Conservation (phyloP, 2,113 vertebrate genomes). For the Mastomys coucha region DNA sequence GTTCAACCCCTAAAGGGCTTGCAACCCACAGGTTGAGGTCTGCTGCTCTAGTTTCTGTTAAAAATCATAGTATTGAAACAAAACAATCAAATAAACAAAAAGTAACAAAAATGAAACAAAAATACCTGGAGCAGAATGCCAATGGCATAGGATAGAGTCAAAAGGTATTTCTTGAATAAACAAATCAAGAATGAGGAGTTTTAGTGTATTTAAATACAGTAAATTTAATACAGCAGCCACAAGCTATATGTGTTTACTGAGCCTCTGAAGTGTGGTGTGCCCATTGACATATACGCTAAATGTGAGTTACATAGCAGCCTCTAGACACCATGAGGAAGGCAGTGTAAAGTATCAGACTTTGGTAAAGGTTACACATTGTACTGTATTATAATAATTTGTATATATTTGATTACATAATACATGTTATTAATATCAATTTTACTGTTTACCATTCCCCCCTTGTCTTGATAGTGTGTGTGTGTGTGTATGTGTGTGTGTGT, state of each 20-base stretch:
- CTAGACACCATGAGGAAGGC: neutral
- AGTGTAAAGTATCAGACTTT: neutral
- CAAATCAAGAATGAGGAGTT: neutral
- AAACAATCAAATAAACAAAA: neutral
- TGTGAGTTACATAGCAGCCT: neutral
- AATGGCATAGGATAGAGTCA: neutral
- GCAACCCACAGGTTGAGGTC: neutral
- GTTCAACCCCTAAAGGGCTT: neutral
- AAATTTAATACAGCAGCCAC: neutral
- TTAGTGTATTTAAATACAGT: neutral
- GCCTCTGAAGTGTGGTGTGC: neutral
- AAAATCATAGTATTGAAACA: neutral
- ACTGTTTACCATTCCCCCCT: neutral
- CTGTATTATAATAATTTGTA: neutral
- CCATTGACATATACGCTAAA: neutral
- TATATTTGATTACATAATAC: neutral
- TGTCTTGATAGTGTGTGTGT: too few species aligned
- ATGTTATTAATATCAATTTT: slow-evolving; percentile 37
- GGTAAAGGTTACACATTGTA: neutral
- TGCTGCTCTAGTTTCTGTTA: neutral
- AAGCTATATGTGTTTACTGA: neutral
- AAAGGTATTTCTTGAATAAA: neutral
- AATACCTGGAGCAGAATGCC: neutral
- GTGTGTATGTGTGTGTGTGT: neutral
- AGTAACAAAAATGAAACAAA: neutral